Evolutionary conservation across 53 echinoderm and acorn worm genomes (phyloP).

Genomic region (Astropecten irregularis): DNA sequence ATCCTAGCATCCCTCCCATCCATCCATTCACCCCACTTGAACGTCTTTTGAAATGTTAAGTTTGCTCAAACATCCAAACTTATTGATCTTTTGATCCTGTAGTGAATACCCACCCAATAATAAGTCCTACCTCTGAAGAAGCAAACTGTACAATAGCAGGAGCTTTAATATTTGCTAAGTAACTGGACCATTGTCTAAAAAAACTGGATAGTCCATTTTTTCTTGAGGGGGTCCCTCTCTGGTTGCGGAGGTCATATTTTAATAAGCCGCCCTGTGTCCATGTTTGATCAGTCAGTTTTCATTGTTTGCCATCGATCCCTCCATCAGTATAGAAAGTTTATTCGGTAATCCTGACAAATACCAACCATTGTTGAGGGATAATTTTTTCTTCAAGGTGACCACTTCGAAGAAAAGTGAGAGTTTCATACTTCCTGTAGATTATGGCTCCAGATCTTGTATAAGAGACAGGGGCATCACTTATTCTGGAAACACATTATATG

Average conservation of each 20-base stretch:
- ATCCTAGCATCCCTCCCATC: too few relatives aligned
- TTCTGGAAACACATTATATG: too few relatives aligned
- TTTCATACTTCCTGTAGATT: too few relatives aligned
- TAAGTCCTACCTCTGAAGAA: constrained; percentile 6
- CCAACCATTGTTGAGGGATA: background rate
- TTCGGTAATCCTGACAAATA: background rate
- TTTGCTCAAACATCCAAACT: constrained; percentile 28
- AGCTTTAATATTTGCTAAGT: constrained; percentile 49
- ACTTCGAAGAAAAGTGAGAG: too few relatives aligned
- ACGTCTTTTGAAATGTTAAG: background rate
- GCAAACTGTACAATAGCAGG: constrained; percentile 13
- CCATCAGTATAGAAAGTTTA: background rate
- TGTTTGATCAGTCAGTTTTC: constrained; percentile 6
- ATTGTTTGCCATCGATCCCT: background rate
- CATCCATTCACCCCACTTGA: background rate
- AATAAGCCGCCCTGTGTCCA: too few relatives aligned
- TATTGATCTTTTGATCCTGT: constrained; percentile 42
- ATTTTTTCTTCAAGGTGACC: background rate
- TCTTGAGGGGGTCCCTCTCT: background rate
- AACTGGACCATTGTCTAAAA: constrained; percentile 31
- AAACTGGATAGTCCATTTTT: constrained; percentile 26
- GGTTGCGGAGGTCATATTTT: constrained; percentile 6
- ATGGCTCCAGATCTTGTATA: too few relatives aligned
- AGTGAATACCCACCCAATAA: constrained; percentile 16
- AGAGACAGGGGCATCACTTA: too few relatives aligned